Base-by-base conservation (phyloP, 2,113 vertebrate species). In the Clarias gariepinus region DNA sequence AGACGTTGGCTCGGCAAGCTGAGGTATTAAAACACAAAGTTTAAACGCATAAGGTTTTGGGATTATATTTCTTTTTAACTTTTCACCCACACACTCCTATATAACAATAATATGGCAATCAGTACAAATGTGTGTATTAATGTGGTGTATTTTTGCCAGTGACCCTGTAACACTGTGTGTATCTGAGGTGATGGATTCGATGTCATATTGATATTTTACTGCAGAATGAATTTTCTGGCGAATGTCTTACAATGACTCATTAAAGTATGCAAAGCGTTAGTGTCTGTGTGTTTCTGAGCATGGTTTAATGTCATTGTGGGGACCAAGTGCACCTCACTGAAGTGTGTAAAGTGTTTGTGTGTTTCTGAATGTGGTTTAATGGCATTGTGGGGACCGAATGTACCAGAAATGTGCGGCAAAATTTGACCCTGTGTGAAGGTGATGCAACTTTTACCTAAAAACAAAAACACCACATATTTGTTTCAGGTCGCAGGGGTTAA, bases 81-180 rank as follows among this genome's bases (percentile, higher is more conserved):
- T 57, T 47, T 60, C 4, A 0, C 23, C 53, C 52, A 77, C 74
- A 28, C 86, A 41, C 11, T 78, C 76, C 23, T 69, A n/a, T 4
- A 25, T 36, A 23, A 76, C 25, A 23, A 25, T 21, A 52, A 74
- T 63, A 91, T 90, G 89, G 92, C 91, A 94, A 91, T 94, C 92
- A 86, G 41, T 87, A 89, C 84, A 90, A 57, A 91, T 90, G 83
- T 69, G 91, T 91, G 82, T 89, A 83, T 87, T 89, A 69, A 71
- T 87, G 89, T 91, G 90, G 47, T 84, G 81, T 61, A 89, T 94
- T 91, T 94, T 93, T 89, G 81, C 79, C 74, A 30, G 81, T 88
- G 83, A 74, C 84, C 57, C 52, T 78, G n/a, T 90, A 84, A 60
- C 89, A 80, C 89, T 89, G 64, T 90, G 83, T 92, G 77, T 47